Evolutionary conservation across 2,888 invertebrate species (phyloP), one percentile per base, ranked within the genome.

Genomic region (Yponomeuta evonymella): DNA sequence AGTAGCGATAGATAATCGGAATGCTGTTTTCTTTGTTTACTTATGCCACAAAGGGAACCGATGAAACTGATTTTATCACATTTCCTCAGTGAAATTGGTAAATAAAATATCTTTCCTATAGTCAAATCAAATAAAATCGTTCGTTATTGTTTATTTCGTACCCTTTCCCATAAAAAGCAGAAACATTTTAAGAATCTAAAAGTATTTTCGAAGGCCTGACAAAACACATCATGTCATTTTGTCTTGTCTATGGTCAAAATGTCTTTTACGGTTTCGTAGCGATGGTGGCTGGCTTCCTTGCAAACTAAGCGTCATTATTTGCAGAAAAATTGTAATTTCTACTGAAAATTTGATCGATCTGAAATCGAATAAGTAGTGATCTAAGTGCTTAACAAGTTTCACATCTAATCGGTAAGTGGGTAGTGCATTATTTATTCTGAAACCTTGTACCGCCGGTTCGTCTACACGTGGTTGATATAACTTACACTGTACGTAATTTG

Each of bases 261-360:
- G 90, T 93, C 92, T 92, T 92, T 93, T 91, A 90, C 92, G 89
- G 85, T 87, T 88, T 88, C 83, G 87, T 91, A 92, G 92, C 90
- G 92, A 91, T 90, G 92, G 92, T 92, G 91, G 92, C 91, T 90
- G 91, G 92, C 91, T 90, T 92, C 86, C 88, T 91, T 89, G 90
- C 89, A 84, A 87, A 87, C 88, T 83, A 89, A 89, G 89, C 90
- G 81, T 89, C 89, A 81, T 90, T 87, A 88, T 85, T 89, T 90
- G 82, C 85, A 82, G 77, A 77, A 82, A 81, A 88, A 85, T 90
- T 86, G 83, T 85, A 81, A 83, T 85, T 80, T 83, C 85, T 83
- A 79, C 79, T 79, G 74, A 79, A 81, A 79, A 84, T 85, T 86
- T 81, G 84, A 78, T 89, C 87, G 82, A 80, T 71, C 73, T 83